These are phyloP conservation scores for Rotaria sp. DNA, from an alignment of 2,888 invertebrate genomes.

Conservation along the genomic window DNA sequence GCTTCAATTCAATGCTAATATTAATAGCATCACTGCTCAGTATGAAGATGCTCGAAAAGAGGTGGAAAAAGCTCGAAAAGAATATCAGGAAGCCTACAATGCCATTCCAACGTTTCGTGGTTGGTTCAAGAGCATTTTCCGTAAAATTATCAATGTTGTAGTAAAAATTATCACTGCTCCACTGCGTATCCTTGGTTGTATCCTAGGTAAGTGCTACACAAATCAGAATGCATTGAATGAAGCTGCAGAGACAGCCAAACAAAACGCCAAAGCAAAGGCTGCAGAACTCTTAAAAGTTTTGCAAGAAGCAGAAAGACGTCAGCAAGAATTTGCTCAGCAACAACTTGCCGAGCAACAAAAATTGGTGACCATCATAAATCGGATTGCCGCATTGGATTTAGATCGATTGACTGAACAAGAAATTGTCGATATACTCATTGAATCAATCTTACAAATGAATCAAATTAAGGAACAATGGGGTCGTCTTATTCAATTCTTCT, in stretches of 20 bases:
- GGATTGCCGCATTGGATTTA: neutral
- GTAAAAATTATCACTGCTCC: neutral
- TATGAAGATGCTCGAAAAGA: conserved; percentile 9
- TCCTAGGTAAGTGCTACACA: neutral
- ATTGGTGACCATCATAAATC: neutral
- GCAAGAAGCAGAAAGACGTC: neutral
- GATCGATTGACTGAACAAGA: neutral
- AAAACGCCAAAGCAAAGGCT: neutral
- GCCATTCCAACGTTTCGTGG: neutral
- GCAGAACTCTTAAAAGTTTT: neutral
- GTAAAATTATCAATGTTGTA: neutral
- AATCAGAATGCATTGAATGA: neutral
- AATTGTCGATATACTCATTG: neutral
- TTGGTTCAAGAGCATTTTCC: neutral
- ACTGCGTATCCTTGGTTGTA: neutral
- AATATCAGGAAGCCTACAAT: neutral
- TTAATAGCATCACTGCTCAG: neutral
- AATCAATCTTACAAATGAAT: neutral
- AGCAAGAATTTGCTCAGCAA: neutral
- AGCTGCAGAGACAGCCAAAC: neutral
- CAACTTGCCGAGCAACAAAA: neutral
- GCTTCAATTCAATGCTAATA: neutral
- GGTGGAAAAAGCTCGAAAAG: neutral
- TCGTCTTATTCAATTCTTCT: neutral
- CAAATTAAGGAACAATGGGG: neutral